These are phyloP conservation scores for Coelogynopora nodosa DNA, from an alignment of 2,888 invertebrate genomes.

Conservation along the genomic window DNA sequence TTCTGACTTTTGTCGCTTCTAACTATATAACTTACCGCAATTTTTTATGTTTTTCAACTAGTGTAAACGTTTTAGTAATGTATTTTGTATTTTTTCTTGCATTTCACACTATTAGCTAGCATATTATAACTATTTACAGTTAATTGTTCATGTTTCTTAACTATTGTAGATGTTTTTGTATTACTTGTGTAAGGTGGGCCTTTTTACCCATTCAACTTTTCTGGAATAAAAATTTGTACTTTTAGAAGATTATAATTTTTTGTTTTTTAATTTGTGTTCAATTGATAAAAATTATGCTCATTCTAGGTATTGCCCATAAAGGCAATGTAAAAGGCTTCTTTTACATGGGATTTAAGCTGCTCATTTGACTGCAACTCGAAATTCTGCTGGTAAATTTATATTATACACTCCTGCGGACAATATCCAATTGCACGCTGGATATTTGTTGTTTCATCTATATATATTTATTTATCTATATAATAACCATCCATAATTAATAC, in stretches of 20 bases:
- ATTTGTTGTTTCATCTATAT: too few relatives aligned
- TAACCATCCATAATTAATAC: too few relatives aligned
- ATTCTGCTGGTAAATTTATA: too few relatives aligned
- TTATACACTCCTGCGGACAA: too few relatives aligned
- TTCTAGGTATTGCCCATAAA: slow-evolving; percentile 6
- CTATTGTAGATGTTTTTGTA: background rate
- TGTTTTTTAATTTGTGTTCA: background rate
- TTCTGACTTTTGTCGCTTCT: slow-evolving; percentile 6
- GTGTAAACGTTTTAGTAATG: background rate
- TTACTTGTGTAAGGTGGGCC: background rate
- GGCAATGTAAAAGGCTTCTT: too few relatives aligned
- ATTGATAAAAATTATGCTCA: background rate
- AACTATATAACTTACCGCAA: background rate
- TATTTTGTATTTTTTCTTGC: background rate
- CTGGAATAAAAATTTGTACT: background rate
- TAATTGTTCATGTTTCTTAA: background rate
- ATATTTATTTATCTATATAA: too few relatives aligned
- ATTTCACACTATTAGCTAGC: background rate
- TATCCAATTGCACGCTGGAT: too few relatives aligned
- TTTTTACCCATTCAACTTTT: background rate
- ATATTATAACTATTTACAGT: background rate
- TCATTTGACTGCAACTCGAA: too few relatives aligned
- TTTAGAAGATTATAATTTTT: background rate
- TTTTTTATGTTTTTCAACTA: background rate
- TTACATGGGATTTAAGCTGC: background rate